A percentile compares a stretch with the other conserved stretches of the same genome.
Evolutionary conservation across 2,888 invertebrate species (phyloP).

Genomic region (Hypomecis punctinalis): DNA sequence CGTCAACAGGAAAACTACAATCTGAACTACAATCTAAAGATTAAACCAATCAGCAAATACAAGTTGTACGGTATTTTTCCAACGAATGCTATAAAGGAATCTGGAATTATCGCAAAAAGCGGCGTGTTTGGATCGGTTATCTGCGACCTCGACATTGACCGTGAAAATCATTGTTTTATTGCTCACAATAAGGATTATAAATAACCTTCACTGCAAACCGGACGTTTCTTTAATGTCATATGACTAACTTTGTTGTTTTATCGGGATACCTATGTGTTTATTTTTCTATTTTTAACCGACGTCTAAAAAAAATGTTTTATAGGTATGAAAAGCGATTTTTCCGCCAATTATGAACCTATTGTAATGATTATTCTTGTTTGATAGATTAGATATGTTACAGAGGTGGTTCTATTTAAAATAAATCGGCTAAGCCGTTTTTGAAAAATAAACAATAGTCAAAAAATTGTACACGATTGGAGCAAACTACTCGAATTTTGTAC

Average conservation of each 20-base stretch:
- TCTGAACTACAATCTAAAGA: no score
- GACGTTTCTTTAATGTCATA: constrained; percentile 19
- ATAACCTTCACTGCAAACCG: constrained; percentile 17
- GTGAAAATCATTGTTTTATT: constrained; percentile 44
- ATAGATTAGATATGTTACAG: no score
- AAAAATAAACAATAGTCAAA: no score
- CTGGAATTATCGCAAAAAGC: constrained; percentile 32
- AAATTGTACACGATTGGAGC: no score
- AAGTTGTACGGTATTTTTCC: constrained; percentile 1
- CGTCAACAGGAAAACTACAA: no score
- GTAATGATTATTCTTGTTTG: no score
- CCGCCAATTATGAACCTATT: no score
- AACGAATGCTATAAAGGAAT: constrained; percentile 20
- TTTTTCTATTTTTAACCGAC: not conserved
- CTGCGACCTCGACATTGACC: constrained; percentile 39
- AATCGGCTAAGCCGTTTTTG: no score
- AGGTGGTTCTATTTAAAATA: no score
- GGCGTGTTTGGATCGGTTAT: constrained; percentile 32
- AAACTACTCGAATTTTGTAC: no score
- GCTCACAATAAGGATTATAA: constrained; percentile 43
- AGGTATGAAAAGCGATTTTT: no score
- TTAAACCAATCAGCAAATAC: not conserved
- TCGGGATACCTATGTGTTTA: not conserved
- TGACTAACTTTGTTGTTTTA: constrained; percentile 18
- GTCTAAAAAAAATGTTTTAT: no score